These are phyloP conservation scores for Drosophila phalerata DNA, from an alignment of 2,888 invertebrate genomes.

Conservation along the genomic window DNA sequence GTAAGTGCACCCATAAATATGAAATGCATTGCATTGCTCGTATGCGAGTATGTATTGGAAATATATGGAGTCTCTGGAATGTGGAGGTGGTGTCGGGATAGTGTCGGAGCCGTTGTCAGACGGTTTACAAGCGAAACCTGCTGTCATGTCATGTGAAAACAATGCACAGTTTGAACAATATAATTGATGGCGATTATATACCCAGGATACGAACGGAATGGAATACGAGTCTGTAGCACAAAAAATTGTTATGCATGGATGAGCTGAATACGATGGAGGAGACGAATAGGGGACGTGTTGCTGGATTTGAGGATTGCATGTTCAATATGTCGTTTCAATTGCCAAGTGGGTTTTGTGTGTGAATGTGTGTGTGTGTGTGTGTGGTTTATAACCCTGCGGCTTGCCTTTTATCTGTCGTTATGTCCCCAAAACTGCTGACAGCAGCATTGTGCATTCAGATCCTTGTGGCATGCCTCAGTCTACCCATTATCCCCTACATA, in stretches of 20 bases:
- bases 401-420: slow-evolving; percentile 62
- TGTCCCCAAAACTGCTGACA: slow-evolving; percentile 68
- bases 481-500: not conserved
- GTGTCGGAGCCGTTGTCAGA: slow-evolving; percentile 18
- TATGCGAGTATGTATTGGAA: not conserved
- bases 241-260: slow-evolving; percentile 45
- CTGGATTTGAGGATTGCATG: slow-evolving; percentile 22
- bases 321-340: slow-evolving; percentile 65
- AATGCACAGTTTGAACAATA: slow-evolving; percentile 64
- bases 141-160: slow-evolving; percentile 54
- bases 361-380: slow-evolving; percentile 10
- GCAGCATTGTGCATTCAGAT: slow-evolving; percentile 56
- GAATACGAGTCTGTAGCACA: slow-evolving; percentile 4
- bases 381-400: slow-evolving; percentile 57
- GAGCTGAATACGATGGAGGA: slow-evolving; percentile 20
- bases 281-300: not conserved
- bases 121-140: slow-evolving; percentile 17
- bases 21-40: slow-evolving; percentile 4
- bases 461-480: slow-evolving; percentile 31
- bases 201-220: slow-evolving; percentile 9
- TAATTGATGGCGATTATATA: slow-evolving; percentile 75
- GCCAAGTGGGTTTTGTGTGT: slow-evolving; percentile 46
- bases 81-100: no score
- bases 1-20: slow-evolving; percentile 85
- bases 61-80: not conserved